Evolutionary conservation across 2,888 invertebrate genomes (phyloP).

Genomic region (Dynastes tityus): DNA sequence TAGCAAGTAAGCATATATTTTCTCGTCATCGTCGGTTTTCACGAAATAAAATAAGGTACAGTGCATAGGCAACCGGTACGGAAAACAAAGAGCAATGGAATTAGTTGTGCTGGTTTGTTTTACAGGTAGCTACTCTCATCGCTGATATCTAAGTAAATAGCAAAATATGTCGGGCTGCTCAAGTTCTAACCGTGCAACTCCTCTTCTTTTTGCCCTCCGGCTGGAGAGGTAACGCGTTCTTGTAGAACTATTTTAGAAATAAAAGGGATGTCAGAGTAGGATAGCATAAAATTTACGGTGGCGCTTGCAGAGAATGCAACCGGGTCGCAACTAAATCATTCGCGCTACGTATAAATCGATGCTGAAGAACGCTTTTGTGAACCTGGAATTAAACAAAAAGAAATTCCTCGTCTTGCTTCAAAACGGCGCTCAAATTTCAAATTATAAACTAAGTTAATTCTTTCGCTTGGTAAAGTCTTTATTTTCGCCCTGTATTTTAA

Average conservation of each 20-base stretch:
- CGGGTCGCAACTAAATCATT: slow-evolving; percentile 26
- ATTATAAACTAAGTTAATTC: no score
- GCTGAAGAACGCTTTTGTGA: slow-evolving; percentile 13
- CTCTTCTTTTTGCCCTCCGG: slow-evolving; percentile 1
- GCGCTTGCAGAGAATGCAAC: slow-evolving; percentile 10
- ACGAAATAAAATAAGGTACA: no score
- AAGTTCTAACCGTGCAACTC: neutral
- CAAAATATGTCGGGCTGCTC: neutral
- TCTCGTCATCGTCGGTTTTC: no score
- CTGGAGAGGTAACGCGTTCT: neutral
- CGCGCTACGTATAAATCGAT: slow-evolving; percentile 4
- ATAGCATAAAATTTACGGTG: slow-evolving; percentile 6
- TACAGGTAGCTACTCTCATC: neutral
- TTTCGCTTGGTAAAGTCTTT: no score
- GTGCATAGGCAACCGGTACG: no score
- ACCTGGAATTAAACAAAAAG: neutral
- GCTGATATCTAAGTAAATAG: slow-evolving; percentile 2
- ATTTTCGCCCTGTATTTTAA: no score
- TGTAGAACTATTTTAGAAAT: slow-evolving; percentile 2
- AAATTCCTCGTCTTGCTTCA: neutral
- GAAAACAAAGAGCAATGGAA: no score
- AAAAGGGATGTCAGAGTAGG: slow-evolving; percentile 16
- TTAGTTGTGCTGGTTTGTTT: no score
- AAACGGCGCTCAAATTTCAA: no score
- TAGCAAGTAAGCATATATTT: no score